Evolutionary conservation across 2,888 invertebrate species (phyloP).

Genomic region (Cheilosia variabilis): DNA sequence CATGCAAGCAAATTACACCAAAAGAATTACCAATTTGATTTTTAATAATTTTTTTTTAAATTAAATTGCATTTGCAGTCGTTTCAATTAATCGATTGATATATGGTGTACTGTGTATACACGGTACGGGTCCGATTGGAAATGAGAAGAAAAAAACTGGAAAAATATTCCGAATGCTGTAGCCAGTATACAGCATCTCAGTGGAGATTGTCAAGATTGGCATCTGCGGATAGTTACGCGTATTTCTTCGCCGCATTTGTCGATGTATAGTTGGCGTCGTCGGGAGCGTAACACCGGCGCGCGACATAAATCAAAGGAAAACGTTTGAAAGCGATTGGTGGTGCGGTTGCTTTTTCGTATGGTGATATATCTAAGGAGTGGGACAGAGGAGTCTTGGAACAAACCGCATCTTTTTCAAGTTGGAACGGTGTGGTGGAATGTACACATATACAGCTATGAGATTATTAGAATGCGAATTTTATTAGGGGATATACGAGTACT

Average conservation of each 20-base stretch:
- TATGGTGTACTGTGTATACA: background rate
- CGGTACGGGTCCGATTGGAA: background rate
- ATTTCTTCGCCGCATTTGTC: slow-evolving; percentile 58
- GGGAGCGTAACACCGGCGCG: slow-evolving; percentile 62
- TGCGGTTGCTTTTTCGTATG: slow-evolving; percentile 3
- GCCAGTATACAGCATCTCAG: slow-evolving; percentile 42
- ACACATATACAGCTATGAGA: slow-evolving; percentile 2
- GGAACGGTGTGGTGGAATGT: slow-evolving; percentile 2
- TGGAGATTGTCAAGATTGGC: slow-evolving; percentile 61
- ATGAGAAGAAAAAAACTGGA: slow-evolving; percentile 36
- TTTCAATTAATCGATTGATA: slow-evolving; percentile 56
- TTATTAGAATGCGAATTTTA: background rate
- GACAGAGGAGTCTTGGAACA: slow-evolving; percentile 8
- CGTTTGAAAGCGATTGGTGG: slow-evolving; percentile 60
- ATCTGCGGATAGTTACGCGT: slow-evolving; percentile 73
- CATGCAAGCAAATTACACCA: slow-evolving; percentile 66
- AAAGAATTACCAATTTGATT: slow-evolving; percentile 61
- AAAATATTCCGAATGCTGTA: slow-evolving; percentile 55
- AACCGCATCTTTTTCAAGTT: slow-evolving; percentile 45
- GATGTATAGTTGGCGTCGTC: slow-evolving; percentile 21
- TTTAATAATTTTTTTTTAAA: slow-evolving; percentile 60
- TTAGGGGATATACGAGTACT: slow-evolving; percentile 6
- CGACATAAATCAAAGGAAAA: slow-evolving; percentile 65
- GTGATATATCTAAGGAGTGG: background rate
- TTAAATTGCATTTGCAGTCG: slow-evolving; percentile 61